Base-by-base conservation (phyloP, 2,797 vertebrate genomes). In the Gambelia wislizenii region DNA sequence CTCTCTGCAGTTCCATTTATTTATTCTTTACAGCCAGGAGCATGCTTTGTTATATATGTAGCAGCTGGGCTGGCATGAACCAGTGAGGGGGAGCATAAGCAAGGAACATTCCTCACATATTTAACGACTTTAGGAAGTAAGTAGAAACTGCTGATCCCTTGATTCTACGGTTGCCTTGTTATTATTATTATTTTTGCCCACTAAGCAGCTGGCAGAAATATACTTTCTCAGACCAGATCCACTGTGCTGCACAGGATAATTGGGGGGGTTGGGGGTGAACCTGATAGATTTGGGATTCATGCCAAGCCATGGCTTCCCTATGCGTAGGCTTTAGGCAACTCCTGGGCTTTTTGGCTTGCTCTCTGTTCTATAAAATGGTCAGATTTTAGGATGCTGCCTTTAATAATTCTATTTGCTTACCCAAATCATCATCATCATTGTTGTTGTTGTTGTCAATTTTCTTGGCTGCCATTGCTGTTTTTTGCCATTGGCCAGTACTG, bases 101-200 rank as follows among this genome's bases (percentile, higher is more conserved):
- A 25, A 56, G 1, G 75, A 92, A 88, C 95, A 96, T 96, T 96
- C 95, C 95, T 92, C 44, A 18, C 92, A 94, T 96, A 93, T 80
- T 93, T 95, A 90, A 85, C 3, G 10, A 91, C 92, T 93, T 92
- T 1, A 81, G 54, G 52, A 86, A 93, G 92, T 88, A 94, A 84
- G 75, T 10, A 84, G 47, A 92, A 80, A 67, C 76, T 56, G 89
- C 93, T 82, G 94, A 92, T 75, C 88, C 79, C 12, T 80, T 80
- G 88, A 72, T 86, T 92, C 87, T 22, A 0, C 0, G 42, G 33
- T 89, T 47, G 3, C 22, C 9, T 54, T 69, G 20, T 54, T 80
- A 69, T 30, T 9, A n/a, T 49, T 52, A 47, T 69, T n/a, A 36
- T 18, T 82, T 3, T 88, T 83, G 3, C 75, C 85, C 6, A 91